Evolutionary conservation across 1,140 invertebrate species (phyloP).

Genomic region (Hermetia illucens): DNA sequence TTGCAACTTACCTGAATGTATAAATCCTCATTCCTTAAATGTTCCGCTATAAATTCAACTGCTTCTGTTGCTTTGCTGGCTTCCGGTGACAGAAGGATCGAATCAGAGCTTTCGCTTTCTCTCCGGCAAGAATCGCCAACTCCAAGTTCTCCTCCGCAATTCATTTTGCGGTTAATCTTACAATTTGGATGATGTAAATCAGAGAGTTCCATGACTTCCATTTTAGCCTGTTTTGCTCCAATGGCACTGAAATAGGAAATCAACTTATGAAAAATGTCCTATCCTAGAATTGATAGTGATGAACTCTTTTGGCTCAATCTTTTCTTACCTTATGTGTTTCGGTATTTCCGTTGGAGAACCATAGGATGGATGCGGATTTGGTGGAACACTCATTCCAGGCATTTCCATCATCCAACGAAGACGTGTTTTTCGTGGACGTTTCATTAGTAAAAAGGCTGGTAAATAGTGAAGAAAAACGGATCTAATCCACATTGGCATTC

Average conservation of each 20-base stretch:
- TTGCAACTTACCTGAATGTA: constrained; percentile 74
- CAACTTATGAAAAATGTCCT: constrained; percentile 9
- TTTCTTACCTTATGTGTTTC: constrained; percentile 50
- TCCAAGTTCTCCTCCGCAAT: constrained; percentile 47
- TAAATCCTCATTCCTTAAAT: constrained; percentile 90
- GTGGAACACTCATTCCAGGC: constrained; percentile 68
- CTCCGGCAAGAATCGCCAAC: constrained; percentile 49
- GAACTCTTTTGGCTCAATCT: neutral
- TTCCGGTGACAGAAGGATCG: constrained; percentile 76
- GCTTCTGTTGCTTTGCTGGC: constrained; percentile 92
- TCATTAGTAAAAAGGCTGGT: constrained; percentile 76
- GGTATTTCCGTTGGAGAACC: constrained; percentile 65
- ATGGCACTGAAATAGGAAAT: constrained; percentile 36
- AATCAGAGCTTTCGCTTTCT: constrained; percentile 83
- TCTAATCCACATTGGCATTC: constrained; percentile 90
- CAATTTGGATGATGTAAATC: constrained; percentile 93
- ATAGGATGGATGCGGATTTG: constrained; percentile 56
- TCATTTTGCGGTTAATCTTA: constrained; percentile 77
- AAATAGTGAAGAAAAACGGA: constrained; percentile 88
- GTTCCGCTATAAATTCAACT: constrained; percentile 95
- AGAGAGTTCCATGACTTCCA: constrained; percentile 86
- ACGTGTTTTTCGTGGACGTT: constrained; percentile 79
- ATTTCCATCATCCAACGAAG: constrained; percentile 96
- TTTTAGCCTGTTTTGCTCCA: constrained; percentile 53
- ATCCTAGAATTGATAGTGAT: constrained; percentile 1